A percentile compares a stretch with the other conserved stretches of the same genome.
phyloP scores from a whole-genome alignment of 2,888 invertebrate species.

The Mycalesis mineus region DNA sequence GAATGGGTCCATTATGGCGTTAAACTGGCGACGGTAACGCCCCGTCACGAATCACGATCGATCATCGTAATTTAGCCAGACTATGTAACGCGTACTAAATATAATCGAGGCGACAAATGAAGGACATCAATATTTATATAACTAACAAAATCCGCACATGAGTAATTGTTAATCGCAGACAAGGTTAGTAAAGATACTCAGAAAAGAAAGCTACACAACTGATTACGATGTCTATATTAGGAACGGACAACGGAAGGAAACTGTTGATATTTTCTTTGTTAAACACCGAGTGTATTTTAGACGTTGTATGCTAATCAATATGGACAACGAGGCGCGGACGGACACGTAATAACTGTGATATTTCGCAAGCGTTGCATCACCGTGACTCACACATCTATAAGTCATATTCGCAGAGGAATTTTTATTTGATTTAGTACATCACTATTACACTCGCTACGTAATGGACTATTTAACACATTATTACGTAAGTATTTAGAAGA shows the following conservation, averaged over 20 bases:
- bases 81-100: slow-evolving; percentile 47
- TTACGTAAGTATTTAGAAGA: neutral
- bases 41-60: slow-evolving; percentile 62
- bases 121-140: slow-evolving; percentile 53
- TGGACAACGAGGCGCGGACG: slow-evolving; percentile 47
- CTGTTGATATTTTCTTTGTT: slow-evolving; percentile 33
- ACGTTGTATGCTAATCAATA: slow-evolving; percentile 56
- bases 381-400: slow-evolving; percentile 38
- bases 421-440: slow-evolving; percentile 6
- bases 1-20: slow-evolving; percentile 52
- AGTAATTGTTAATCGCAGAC: slow-evolving; percentile 40
- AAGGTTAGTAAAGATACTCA: slow-evolving; percentile 24
- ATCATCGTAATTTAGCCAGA: slow-evolving; percentile 55
- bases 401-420: slow-evolving; percentile 14
- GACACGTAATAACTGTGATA: slow-evolving; percentile 45
- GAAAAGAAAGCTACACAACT: slow-evolving; percentile 32
- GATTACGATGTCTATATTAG: slow-evolving; percentile 22
- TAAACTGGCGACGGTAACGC: slow-evolving; percentile 46
- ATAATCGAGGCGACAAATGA: slow-evolving; percentile 57
- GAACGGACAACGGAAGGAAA: slow-evolving; percentile 43
- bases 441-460: neutral
- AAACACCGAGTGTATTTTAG: slow-evolving; percentile 47
- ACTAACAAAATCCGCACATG: slow-evolving; percentile 36
- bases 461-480: neutral
- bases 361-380: slow-evolving; percentile 54